Conservation (phyloP, 2,113 vertebrate species). For the Syngnathoides biaculeatus region DNA sequence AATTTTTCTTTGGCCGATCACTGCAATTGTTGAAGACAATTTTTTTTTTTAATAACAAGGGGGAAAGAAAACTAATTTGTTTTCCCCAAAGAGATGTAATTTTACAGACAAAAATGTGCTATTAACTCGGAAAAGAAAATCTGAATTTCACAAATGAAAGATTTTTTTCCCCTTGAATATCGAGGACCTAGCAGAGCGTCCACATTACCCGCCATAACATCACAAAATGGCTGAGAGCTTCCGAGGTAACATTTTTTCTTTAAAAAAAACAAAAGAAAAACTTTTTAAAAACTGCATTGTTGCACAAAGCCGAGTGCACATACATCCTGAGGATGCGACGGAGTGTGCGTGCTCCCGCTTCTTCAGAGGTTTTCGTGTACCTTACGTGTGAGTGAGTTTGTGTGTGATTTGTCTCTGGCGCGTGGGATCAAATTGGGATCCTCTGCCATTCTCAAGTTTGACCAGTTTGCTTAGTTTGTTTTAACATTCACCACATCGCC, state of each 20-base stretch:
- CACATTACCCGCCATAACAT: constrained; percentile 41
- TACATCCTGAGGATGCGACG: constrained; percentile 26
- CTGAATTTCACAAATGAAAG: too few relatives aligned
- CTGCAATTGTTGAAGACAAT: too few relatives aligned
- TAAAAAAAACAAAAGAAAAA: background rate
- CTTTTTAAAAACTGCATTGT: constrained; percentile 52
- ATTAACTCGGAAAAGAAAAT: constrained; percentile 44
- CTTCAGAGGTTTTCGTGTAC: constrained; percentile 56
- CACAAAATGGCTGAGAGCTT: constrained; percentile 68
- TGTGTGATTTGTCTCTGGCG: constrained; percentile 65
- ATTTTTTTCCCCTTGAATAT: constrained; percentile 52
- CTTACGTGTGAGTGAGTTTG: constrained; percentile 16
- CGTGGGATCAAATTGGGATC: constrained; percentile 8
- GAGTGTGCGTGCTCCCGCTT: constrained; percentile 21
- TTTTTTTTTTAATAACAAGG: background rate
- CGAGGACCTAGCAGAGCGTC: constrained; percentile 39
- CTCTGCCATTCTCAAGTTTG: constrained; percentile 28
- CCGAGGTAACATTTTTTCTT: constrained; percentile 67
- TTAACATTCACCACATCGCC: constrained; percentile 16
- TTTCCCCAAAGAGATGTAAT: background rate
- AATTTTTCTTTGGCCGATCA: too few relatives aligned
- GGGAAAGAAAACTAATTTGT: background rate
- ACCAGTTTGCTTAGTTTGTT: constrained; percentile 3
- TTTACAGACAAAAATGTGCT: constrained; percentile 4
- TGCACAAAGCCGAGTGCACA: constrained; percentile 23